A percentile compares a stretch with the other conserved stretches of the same genome.
Conservation (phyloP, 2,113 vertebrate genomes). For the human region GRCh38 chr3:75296501-75297000, state of each 20-base stretch:
- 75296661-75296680: neutral
- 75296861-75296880: slow-evolving; percentile 51
- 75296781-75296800: slow-evolving; percentile 44
- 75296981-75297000: slow-evolving; percentile 63
- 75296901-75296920: slow-evolving; percentile 53
- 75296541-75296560: neutral
- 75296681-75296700: neutral
- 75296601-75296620: neutral
- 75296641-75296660: neutral
- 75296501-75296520: neutral
- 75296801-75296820: neutral
- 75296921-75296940: slow-evolving; percentile 55
- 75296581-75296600: neutral
- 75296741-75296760: neutral
- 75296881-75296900: slow-evolving; percentile 34
- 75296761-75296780: neutral
- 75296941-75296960: slow-evolving; percentile 63
- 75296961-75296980: slow-evolving; percentile 58
- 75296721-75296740: neutral
- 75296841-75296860: slow-evolving; percentile 3
- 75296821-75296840: slow-evolving; percentile 23
- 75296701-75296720: neutral
- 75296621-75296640: neutral
- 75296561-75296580: neutral
- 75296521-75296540: neutral